Evolutionary conservation across 1,140 invertebrate genomes (phyloP).

Genomic region (Goniozus legneri): DNA sequence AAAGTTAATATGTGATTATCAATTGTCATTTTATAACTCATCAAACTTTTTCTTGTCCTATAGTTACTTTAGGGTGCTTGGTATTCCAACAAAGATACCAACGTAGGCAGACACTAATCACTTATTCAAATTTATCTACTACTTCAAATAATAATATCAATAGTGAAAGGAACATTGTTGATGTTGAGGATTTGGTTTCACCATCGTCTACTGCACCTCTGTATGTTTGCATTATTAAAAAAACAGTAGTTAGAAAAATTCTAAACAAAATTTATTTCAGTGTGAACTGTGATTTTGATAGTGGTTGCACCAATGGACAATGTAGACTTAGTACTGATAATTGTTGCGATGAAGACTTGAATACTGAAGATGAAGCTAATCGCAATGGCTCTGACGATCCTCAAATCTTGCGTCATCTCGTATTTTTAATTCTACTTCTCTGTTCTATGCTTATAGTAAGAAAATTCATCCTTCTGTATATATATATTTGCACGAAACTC

Average conservation of each 20-base stretch:
- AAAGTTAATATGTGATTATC: slow-evolving; percentile 12
- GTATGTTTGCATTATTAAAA: slow-evolving; percentile 17
- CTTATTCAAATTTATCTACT: slow-evolving; percentile 38
- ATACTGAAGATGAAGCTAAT: slow-evolving; percentile 26
- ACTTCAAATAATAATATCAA: slow-evolving; percentile 26
- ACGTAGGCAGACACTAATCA: slow-evolving; percentile 40
- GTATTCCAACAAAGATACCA: slow-evolving; percentile 71
- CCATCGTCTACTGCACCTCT: slow-evolving; percentile 19
- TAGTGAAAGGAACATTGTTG: slow-evolving; percentile 54
- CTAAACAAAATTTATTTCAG: slow-evolving; percentile 20
- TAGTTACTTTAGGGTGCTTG: slow-evolving; percentile 70
- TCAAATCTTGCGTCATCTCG: slow-evolving; percentile 77
- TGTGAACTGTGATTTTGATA: slow-evolving; percentile 30
- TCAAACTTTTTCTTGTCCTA: slow-evolving; percentile 19
- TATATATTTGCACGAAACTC: not conserved
- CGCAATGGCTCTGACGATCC: slow-evolving; percentile 57
- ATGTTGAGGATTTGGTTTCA: slow-evolving; percentile 70
- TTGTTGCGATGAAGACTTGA: slow-evolving; percentile 30
- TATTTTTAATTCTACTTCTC: slow-evolving; percentile 76
- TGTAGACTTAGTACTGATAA: slow-evolving; percentile 24
- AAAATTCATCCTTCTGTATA: slow-evolving; percentile 4
- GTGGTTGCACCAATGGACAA: slow-evolving; percentile 33
- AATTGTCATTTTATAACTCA: slow-evolving; percentile 1
- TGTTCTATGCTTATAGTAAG: slow-evolving; percentile 87
- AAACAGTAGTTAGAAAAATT: slow-evolving; percentile 6